Percentiles rank a stretch among this genome's conserved stretches.
These are phyloP conservation scores for Meteorus sp. DNA, from an alignment of 1,140 invertebrate species.

Conservation along the genomic window DNA sequence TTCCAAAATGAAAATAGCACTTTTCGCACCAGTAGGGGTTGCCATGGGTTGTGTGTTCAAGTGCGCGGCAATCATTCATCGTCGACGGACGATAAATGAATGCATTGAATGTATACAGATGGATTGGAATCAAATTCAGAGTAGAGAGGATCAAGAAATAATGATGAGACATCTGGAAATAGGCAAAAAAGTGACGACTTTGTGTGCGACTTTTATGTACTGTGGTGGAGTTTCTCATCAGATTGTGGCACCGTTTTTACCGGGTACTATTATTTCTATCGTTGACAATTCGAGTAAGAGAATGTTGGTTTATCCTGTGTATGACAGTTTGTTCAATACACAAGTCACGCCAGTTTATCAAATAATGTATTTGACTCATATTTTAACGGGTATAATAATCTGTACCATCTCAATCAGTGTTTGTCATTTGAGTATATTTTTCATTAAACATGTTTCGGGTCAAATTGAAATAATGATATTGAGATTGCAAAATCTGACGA, in stretches of 20 bases:
- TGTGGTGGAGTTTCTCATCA: conserved; percentile 30
- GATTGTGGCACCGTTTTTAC: conserved; percentile 29
- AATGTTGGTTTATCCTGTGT: conserved; percentile 25
- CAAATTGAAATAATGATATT: conserved; percentile 25
- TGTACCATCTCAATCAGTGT: conserved; percentile 21
- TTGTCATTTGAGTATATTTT: conserved; percentile 26
- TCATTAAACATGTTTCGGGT: conserved; percentile 33
- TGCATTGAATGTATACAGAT: conserved; percentile 17
- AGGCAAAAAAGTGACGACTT: conserved; percentile 22
- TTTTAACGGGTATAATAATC: conserved; percentile 24
- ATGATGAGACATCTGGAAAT: conserved; percentile 30
- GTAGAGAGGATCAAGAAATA: conserved; percentile 2
- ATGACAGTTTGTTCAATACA: too few relatives aligned
- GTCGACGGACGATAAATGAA: background rate
- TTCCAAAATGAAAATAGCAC: background rate
- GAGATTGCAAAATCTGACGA: conserved; percentile 18
- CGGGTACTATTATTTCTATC: conserved; percentile 28
- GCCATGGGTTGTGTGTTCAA: conserved; percentile 12
- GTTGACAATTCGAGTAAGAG: conserved; percentile 26
- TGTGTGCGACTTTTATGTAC: conserved; percentile 30
- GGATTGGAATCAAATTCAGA: conserved; percentile 23
- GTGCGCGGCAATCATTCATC: conserved; percentile 21
- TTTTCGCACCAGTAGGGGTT: conserved; percentile 11
- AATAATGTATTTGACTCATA: conserved; percentile 30
- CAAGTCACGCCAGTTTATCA: conserved; percentile 29